phyloP scores from a whole-genome alignment of 2,888 invertebrate genomes.

The Cephus nigrinus region DNA sequence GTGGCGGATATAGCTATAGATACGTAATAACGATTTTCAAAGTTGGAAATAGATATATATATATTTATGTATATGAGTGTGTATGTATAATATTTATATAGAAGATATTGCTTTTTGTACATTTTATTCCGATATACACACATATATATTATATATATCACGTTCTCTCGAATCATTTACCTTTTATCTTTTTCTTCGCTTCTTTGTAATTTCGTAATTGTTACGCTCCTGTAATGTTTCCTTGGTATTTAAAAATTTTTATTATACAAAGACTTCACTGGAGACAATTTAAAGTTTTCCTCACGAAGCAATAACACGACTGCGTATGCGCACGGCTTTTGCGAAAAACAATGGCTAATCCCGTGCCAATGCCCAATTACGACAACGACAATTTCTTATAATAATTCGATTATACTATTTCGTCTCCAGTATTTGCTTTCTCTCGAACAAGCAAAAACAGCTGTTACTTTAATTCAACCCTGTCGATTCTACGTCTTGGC shows the following conservation, averaged over 20 bases:
- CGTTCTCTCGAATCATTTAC: constrained; percentile 5
- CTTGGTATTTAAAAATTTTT: background rate
- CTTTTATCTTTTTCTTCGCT: background rate
- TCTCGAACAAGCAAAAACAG: background rate
- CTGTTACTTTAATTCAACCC: background rate
- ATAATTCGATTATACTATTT: background rate
- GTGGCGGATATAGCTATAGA: background rate
- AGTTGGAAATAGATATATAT: constrained; percentile 31
- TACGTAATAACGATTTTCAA: constrained; percentile 13
- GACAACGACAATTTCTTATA: background rate
- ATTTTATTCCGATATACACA: constrained; percentile 35
- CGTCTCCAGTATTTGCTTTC: background rate
- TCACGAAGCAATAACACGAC: background rate
- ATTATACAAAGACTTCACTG: background rate
- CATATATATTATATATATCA: constrained; percentile 7
- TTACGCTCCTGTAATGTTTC: background rate
- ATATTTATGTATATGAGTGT: constrained; percentile 31
- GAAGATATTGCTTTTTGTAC: constrained; percentile 54
- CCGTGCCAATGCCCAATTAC: background rate
- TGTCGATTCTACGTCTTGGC: background rate
- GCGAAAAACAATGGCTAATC: background rate
- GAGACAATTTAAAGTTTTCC: background rate
- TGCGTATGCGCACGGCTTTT: background rate
- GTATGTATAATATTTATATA: constrained; percentile 25
- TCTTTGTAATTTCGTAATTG: background rate